Evolutionary conservation across 2,888 invertebrate species (phyloP).

Genomic region (Drosophila helvetica): DNA sequence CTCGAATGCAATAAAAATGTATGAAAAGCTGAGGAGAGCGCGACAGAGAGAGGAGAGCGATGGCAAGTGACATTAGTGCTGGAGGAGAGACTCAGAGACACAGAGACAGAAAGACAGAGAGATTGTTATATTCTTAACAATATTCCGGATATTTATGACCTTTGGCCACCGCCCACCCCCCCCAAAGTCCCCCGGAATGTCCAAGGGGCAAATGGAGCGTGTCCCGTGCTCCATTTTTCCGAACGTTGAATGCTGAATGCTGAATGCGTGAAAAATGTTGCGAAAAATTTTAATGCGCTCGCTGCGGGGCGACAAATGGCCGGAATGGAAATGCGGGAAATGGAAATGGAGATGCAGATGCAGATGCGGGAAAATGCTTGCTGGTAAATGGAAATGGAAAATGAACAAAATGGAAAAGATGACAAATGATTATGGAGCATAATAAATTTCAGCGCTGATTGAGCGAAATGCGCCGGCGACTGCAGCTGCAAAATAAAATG

Average conservation of each 20-base stretch:
- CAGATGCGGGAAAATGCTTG: no score
- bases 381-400: conserved; percentile 51
- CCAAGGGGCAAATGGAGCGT: conserved; percentile 46
- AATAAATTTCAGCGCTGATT: conserved; percentile 75
- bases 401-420: conserved; percentile 60
- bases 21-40: conserved; percentile 21
- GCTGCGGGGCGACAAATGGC: conserved; percentile 53
- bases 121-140: conserved; percentile 78
- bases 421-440: conserved; percentile 78
- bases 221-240: conserved; percentile 52
- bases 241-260: conserved; percentile 26
- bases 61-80: conserved; percentile 5
- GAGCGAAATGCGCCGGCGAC: conserved; percentile 66
- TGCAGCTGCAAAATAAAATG: conserved; percentile 47
- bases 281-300: conserved; percentile 72
- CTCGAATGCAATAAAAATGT: conserved; percentile 53
- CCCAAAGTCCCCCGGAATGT: neutral
- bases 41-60: neutral
- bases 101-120: conserved; percentile 14
- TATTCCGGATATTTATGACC: conserved; percentile 75
- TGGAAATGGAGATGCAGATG: conserved; percentile 54
- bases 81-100: conserved; percentile 26
- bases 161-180: conserved; percentile 9
- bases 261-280: conserved; percentile 79
- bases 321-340: conserved; percentile 42